Evolutionary conservation across 2,888 invertebrate species (phyloP), one percentile per base, ranked within the genome.

Genomic region (Sicus ferrugineus): DNA sequence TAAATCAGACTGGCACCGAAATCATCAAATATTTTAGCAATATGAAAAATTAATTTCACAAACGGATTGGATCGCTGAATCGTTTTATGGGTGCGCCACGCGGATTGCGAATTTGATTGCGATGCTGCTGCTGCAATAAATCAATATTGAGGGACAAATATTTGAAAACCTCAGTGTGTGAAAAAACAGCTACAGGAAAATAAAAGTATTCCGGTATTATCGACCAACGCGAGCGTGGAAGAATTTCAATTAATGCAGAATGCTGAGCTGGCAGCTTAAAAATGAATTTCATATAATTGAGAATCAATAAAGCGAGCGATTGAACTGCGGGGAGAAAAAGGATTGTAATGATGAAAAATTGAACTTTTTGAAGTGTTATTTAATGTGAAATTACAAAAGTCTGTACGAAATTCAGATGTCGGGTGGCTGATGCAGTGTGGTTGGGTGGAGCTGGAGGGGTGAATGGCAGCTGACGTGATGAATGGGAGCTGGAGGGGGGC

Each of bases 11-110:
- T 61, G 38, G 61, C 61, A 61, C 34, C 42, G 28, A 48, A 62
- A 9, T 48, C 62, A 62, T 62, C 62, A 62, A 62, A 62, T 62
- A 62, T 62, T 62, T n/a, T 48, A 62, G 46, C 48, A 46, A 62
- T 46, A 62, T 62, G 46, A 42, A 62, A 62, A 62, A 48, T 28
- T 26, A 46, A 62, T 62, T 62, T 62, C 62, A 61, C 7, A 38
- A 23, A 61, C 42, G 30, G 38, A 14, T 16, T 3, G 61, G 26
- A 23, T 34, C 26, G 61, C 23, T 16, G 14, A 61, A 38, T 14
- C 7, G 19, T 14, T 23, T 61, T 31, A 23, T 26, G 61, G 14
- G 11, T 23, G 21, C 42, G 61, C 42, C 16, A 9, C 42, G 14
- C 16, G 21, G 61, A 42, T 61, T 61, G 26, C 9, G 34, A 38